Percentiles rank a stretch among this genome's conserved stretches.
These are phyloP conservation scores for Drosophila aff. DNA, from an alignment of 1,140 invertebrate genomes.

Conservation along the genomic window DNA sequence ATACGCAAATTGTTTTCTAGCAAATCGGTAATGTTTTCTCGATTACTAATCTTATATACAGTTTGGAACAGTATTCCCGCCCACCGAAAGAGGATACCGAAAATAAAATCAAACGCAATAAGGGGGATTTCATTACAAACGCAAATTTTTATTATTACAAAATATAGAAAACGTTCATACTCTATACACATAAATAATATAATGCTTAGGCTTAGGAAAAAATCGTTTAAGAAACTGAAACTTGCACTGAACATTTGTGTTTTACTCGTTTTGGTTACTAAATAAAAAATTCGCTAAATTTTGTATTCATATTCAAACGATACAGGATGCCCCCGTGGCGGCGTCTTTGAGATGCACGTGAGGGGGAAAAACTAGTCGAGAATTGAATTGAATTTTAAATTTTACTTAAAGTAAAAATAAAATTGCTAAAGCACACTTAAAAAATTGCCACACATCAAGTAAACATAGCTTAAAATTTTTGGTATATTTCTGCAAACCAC, in stretches of 20 bases:
- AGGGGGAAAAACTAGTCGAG: slow-evolving; percentile 15
- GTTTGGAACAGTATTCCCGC: slow-evolving; percentile 11
- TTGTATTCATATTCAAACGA: slow-evolving; percentile 49
- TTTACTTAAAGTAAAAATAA: slow-evolving; percentile 82
- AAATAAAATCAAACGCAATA: slow-evolving; percentile 28
- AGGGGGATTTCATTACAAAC: slow-evolving; percentile 62
- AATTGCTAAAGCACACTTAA: slow-evolving; percentile 78
- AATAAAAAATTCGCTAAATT: slow-evolving; percentile 81
- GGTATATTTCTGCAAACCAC: slow-evolving; percentile 83
- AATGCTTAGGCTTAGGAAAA: slow-evolving; percentile 73
- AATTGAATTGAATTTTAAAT: slow-evolving; percentile 65
- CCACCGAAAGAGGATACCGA: neutral
- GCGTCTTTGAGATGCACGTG: slow-evolving; percentile 56
- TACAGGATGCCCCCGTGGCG: slow-evolving; percentile 11
- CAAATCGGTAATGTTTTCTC: neutral
- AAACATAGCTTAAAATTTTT: slow-evolving; percentile 79
- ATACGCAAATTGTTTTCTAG: slow-evolving; percentile 37
- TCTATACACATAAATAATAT: slow-evolving; percentile 80
- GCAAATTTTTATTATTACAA: slow-evolving; percentile 82
- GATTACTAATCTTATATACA: slow-evolving; percentile 53
- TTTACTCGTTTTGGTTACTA: slow-evolving; percentile 46
- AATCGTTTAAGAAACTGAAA: slow-evolving; percentile 76
- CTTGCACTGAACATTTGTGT: slow-evolving; percentile 73
- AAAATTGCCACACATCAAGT: slow-evolving; percentile 81
- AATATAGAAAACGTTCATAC: slow-evolving; percentile 77